Conservation (phyloP, 53 echinoderm and acorn worm genomes). For the Echinometra lucunter region DNA sequence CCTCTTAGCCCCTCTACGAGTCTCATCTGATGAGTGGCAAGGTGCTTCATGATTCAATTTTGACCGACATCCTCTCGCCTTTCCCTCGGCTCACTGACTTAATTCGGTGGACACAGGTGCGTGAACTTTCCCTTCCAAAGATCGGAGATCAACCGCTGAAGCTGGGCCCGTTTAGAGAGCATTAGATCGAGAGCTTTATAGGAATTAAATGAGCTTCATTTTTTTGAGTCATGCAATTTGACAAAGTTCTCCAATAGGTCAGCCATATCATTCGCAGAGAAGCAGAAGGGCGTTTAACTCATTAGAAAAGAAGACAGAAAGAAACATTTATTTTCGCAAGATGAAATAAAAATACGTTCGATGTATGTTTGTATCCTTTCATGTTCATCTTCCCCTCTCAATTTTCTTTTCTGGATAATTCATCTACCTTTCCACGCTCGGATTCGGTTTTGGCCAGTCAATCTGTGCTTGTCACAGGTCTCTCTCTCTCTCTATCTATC, state of each 20-base stretch:
- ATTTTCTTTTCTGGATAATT: too few species aligned
- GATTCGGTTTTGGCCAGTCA: too few species aligned
- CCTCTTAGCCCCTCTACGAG: constrained; percentile 12
- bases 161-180: not conserved
- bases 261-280: too few species aligned
- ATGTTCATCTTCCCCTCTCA: too few species aligned
- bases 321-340: too few species aligned
- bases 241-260: not conserved
- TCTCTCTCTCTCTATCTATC: not conserved
- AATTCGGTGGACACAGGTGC: constrained; percentile 39
- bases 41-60: constrained; percentile 44
- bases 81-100: constrained; percentile 14
- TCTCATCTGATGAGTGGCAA: not conserved
- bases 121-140: constrained; percentile 11
- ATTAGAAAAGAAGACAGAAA: too few species aligned
- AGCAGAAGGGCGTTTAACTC: too few species aligned
- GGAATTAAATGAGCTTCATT: not conserved
- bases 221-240: not conserved
- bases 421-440: too few species aligned
- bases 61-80: constrained; percentile 37
- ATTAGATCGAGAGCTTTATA: too few species aligned
- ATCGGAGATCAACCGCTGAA: constrained; percentile 27
- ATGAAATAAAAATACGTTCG: too few species aligned
- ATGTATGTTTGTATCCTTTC: too few species aligned
- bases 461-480: not conserved